Evolutionary conservation across 1,140 invertebrate species (phyloP), one percentile per base, ranked within the genome.

Genomic region (Scaptodrosophila lebanonensis): DNA sequence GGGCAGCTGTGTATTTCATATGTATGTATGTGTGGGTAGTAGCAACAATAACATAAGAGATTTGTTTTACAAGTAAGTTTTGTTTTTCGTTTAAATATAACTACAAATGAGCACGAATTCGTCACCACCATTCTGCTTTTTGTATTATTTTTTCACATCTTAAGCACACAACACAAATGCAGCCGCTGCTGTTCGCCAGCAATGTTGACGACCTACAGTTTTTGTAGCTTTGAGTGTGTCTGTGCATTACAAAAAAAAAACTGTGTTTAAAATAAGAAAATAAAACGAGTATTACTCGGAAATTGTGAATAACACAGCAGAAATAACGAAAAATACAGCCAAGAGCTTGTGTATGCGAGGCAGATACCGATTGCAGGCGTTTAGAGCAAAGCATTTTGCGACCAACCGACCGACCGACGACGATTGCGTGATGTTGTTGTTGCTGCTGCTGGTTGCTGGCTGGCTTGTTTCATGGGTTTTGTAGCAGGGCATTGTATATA

Each of bases 271-370:
- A 66, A 42, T 29, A 49, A 58, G 61, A 67, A 33, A 66, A 47
- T 73, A 77, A 72, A 73, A 73, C 73, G 75, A 73, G 73, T 73
- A 77, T 77, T 77, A 79, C 72, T 79, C 68, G 73, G 65, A 73
- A 79, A 57, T 65, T 77, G 68, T 77, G 76, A 77, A 77, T 68
- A 77, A 73, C 63, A 66, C 67, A 71, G 47, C 17, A 38, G 29
- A 51, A 53, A 44, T 42, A 6, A 38, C 15, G 44, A 25, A 47
- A 47, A 47, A 47, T 25, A 47, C 25, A 16, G 25, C 44, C 29
- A 45, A 47, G 44, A 30, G 18, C 18, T 22, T 44, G 40, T 43
- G 40, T n/a, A 12, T 22, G 40, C 27, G 22, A 22, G 13, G 40
- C 25, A 43, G 40, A 22, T 20, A 43, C 50, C 48, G 43, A 64